Conservation (phyloP, 2,113 vertebrate genomes). For the Neogobius melanostomus region DNA sequence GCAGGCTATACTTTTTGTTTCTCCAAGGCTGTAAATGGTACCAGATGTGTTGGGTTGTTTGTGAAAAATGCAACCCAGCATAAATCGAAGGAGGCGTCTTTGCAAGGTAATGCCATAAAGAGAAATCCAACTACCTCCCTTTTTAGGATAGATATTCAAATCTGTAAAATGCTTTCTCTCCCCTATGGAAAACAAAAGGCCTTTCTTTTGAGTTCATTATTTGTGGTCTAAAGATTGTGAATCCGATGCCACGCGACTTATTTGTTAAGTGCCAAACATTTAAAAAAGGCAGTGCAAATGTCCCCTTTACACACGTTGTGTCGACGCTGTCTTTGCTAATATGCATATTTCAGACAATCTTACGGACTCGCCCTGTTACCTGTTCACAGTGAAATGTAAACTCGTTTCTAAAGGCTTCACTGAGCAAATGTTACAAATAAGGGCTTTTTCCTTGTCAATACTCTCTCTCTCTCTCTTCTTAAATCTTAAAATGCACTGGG, state of each 20-base stretch:
- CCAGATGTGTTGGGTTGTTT: conserved; percentile 3
- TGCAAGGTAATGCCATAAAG: conserved; percentile 40
- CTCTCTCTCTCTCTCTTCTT: too few relatives aligned
- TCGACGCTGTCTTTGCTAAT: conserved; percentile 15
- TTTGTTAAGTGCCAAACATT: conserved; percentile 63
- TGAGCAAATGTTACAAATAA: conserved; percentile 35
- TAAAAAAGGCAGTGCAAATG: conserved; percentile 37
- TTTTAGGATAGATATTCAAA: conserved; percentile 7
- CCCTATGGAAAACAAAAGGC: conserved; percentile 5
- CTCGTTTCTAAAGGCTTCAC: conserved; percentile 1
- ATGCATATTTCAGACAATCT: conserved; percentile 62
- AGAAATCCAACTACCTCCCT: conserved; percentile 60
- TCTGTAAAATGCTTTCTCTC: not conserved
- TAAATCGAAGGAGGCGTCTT: conserved; percentile 23
- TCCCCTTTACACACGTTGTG: conserved; percentile 11
- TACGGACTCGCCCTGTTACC: conserved; percentile 10
- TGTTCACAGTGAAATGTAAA: not conserved
- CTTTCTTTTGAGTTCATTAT: conserved; percentile 24
- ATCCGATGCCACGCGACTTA: not conserved
- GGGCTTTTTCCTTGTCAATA: conserved; percentile 39
- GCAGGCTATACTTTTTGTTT: conserved; percentile 6
- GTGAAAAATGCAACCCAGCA: conserved; percentile 18
- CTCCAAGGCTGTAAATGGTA: conserved; percentile 16
- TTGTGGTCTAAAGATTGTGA: conserved; percentile 9
- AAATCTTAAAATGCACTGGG: conserved; percentile 9